Evolutionary conservation across 2,888 invertebrate species (phyloP), one percentile per base, ranked within the genome.

Genomic region (Sussaba pulchella): DNA sequence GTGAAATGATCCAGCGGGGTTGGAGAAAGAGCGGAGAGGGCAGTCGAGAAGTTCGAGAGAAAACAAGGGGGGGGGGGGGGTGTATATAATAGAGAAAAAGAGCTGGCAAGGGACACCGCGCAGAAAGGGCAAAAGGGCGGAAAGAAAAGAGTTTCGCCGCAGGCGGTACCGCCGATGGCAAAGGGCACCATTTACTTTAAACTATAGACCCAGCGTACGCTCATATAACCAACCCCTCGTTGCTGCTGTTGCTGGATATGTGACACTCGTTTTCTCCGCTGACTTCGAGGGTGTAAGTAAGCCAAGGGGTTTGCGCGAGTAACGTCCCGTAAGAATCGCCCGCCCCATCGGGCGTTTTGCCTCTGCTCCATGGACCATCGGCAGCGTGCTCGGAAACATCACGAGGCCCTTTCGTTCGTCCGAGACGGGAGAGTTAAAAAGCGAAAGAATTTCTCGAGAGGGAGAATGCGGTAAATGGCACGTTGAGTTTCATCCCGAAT

Each of bases 111-210:
- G 47, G 54, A 50, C 59, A 73, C 8, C 39, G n/a, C 12, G 41
- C 41, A 66, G 17, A 57, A 57, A 47, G 47, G 14, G 8, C 9
- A 26, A 10, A 43, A 57, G 17, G 52, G 41, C 26, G 61, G 43
- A 69, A 19, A 43, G 41, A 71, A 61, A 73, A 67, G 73, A 77
- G 69, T 79, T 76, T 77, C 73, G 69, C 81, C 74, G 50, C 67
- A 39, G 69, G 57, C 69, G 72, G 82, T 76, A 78, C n/a, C 57
- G 71, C 77, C 71, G 67, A 47, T 43, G 81, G 83, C 74, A 78
- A 75, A 78, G 72, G 67, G 78, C 76, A 73, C 81, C 78, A 82
- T 84, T 82, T 84, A 83, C 78, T 71, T 76, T 72, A 75, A 80
- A 74, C 77, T 82, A 73, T 41, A 78, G 77, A 73, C 70, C 71